Conservation (phyloP, 35 echinoderm and acorn worm genomes). For the Stichopus chloronotus region DNA sequence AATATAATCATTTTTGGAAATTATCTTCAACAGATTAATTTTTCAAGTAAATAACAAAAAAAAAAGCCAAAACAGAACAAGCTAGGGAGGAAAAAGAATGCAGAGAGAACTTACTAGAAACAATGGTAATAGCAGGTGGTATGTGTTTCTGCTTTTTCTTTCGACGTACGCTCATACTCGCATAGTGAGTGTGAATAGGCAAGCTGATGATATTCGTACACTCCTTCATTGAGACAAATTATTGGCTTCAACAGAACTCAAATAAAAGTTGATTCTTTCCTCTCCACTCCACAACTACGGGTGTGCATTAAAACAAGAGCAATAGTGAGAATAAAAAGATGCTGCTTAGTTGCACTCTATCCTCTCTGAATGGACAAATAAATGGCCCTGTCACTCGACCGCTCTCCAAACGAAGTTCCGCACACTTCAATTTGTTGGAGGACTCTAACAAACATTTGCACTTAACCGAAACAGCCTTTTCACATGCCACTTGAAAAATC, state of each 20-base stretch:
- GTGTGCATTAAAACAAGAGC: neutral
- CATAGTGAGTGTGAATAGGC: conserved; percentile 59
- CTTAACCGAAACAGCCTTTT: conserved; percentile 22
- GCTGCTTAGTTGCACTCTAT: neutral
- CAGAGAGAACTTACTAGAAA: conserved; percentile 39
- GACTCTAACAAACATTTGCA: conserved; percentile 17
- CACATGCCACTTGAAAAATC: conserved; percentile 19
- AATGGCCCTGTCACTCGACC: conserved; percentile 17
- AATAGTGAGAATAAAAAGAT: neutral
- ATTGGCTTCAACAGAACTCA: neutral
- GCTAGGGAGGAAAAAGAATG: neutral
- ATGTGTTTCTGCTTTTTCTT: conserved; percentile 83
- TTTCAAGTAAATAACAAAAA: too few relatives aligned
- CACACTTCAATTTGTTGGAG: conserved; percentile 44
- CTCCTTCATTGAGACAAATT: conserved; percentile 49
- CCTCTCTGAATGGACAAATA: neutral
- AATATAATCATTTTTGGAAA: too few relatives aligned
- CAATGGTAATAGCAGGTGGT: conserved; percentile 78
- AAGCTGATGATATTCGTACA: conserved; percentile 54
- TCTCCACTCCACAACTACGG: neutral
- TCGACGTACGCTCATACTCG: conserved; percentile 73
- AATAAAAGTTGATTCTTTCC: neutral
- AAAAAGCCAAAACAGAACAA: too few relatives aligned
- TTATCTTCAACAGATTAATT: too few relatives aligned
- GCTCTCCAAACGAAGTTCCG: conserved; percentile 43